phyloP scores from a whole-genome alignment of 2,113 vertebrate species.

The Oenanthe melanoleuca region DNA sequence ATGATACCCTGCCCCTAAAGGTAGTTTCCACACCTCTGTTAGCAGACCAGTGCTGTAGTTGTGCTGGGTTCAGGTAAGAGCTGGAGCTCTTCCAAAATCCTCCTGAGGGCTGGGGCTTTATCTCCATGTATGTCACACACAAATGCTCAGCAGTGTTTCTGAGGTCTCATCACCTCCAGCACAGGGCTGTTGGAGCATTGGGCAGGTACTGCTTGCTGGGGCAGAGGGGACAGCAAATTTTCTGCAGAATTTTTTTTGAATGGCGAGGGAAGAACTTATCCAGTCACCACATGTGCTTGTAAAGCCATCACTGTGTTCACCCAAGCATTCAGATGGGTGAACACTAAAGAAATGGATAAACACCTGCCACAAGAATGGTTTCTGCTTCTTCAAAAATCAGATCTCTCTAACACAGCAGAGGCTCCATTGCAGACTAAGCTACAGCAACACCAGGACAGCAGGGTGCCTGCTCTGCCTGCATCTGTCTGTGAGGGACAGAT shows the following conservation, averaged over 20 bases:
- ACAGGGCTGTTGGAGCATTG: not conserved
- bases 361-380: not conserved
- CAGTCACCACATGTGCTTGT: not conserved
- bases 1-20: not conserved
- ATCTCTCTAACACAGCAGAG: not conserved
- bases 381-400: not conserved
- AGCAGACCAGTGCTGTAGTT: not conserved
- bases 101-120: not conserved
- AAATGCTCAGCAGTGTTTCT: not conserved
- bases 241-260: not conserved
- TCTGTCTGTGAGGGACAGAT: not conserved
- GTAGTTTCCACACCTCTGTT: not conserved
- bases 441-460: not conserved
- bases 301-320: not conserved
- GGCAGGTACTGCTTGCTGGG: not conserved
- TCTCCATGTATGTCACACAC: not conserved
- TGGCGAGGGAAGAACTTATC: not conserved
- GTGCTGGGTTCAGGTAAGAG: not conserved
- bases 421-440: not conserved
- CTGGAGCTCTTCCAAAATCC: not conserved
- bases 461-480: not conserved
- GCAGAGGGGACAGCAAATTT: not conserved
- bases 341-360: not conserved
- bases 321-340: not conserved
- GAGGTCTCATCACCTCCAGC: not conserved